Conservation (phyloP, 2,888 invertebrate genomes). For the Busseola fusca region DNA sequence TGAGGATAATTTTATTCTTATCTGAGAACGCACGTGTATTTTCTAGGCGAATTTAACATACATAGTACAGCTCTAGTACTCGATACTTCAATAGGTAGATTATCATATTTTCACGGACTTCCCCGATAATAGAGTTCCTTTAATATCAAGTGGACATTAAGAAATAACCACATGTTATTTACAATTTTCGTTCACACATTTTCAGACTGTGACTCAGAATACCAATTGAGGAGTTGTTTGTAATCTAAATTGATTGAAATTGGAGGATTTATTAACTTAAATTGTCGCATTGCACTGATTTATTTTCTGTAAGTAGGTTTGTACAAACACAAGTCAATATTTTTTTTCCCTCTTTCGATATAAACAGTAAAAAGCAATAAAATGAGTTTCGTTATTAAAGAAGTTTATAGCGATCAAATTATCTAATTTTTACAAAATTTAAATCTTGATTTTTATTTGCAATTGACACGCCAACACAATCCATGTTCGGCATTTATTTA, state of each 20-base stretch:
- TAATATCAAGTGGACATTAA: not conserved
- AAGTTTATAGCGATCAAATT: not conserved
- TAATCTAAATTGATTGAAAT: constrained; percentile 47
- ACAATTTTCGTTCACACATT: not conserved
- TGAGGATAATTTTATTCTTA: constrained; percentile 14
- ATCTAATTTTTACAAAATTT: not conserved
- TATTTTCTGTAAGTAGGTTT: too few species aligned
- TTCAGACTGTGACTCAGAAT: constrained; percentile 43
- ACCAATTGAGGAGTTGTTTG: constrained; percentile 20
- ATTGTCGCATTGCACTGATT: not conserved
- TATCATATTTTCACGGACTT: constrained; percentile 23
- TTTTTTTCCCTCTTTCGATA: too few species aligned
- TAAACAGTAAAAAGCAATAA: not conserved
- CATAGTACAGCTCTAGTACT: not conserved
- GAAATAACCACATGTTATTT: not conserved
- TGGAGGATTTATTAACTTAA: constrained; percentile 31
- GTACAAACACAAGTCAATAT: too few species aligned
- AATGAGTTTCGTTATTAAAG: constrained; percentile 6
- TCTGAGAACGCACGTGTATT: constrained; percentile 16
- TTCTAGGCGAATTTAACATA: not conserved
- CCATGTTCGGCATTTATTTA: not conserved
- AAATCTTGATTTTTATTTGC: not conserved
- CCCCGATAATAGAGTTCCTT: constrained; percentile 22
- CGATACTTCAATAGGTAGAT: not conserved
- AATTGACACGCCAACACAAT: not conserved